Evolutionary conservation across 2,797 vertebrate species (phyloP).

Genomic region (Buphagus erythrorhynchus): DNA sequence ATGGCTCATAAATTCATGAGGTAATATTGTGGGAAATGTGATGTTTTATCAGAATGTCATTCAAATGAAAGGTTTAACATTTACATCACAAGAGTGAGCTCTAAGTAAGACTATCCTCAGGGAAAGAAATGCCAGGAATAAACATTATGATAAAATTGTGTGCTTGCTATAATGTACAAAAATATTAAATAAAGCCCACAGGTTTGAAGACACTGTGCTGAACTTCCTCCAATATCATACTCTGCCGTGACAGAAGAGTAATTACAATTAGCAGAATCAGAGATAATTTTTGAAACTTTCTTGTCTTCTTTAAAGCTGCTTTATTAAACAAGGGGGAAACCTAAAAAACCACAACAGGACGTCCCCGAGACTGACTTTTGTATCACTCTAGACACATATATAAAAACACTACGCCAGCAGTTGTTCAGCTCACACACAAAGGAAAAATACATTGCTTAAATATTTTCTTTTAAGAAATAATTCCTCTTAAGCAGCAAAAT

Average conservation of each 20-base stretch:
- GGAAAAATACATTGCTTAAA: not conserved
- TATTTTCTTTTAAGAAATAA: not conserved
- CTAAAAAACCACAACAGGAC: not conserved
- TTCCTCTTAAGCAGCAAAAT: not conserved
- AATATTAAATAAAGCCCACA: conserved; percentile 5
- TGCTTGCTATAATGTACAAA: conserved; percentile 24
- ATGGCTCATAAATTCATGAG: conserved; percentile 82
- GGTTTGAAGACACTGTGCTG: not conserved
- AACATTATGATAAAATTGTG: conserved; percentile 73
- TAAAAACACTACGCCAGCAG: not conserved
- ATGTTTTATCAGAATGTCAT: conserved; percentile 96
- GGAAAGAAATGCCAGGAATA: conserved; percentile 86
- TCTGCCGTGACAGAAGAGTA: not conserved
- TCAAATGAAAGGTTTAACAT: conserved; percentile 96
- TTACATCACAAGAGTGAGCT: conserved; percentile 94
- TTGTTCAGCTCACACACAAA: not conserved
- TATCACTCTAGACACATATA: not conserved
- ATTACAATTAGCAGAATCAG: not conserved
- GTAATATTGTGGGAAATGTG: conserved; percentile 80
- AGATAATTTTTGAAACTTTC: not conserved
- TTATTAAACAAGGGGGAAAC: not conserved
- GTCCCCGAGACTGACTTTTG: not conserved
- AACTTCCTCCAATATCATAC: conserved; percentile 30
- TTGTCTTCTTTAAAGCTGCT: not conserved
- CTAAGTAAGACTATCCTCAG: conserved; percentile 81